phyloP scores from a whole-genome alignment of 2,888 invertebrate species.

The Gymnosoma rotundatum region DNA sequence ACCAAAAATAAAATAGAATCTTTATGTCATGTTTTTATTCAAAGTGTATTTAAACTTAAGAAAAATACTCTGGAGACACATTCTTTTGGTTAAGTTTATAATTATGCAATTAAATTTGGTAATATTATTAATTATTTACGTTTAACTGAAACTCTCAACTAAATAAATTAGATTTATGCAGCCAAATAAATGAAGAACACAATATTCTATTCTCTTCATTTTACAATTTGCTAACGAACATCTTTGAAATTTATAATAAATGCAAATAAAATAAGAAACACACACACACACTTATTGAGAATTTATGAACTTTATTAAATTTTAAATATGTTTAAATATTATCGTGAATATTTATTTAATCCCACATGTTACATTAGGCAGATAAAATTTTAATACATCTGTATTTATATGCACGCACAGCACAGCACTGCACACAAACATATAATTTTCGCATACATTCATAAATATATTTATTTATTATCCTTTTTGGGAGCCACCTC shows the following conservation, averaged over 20 bases:
- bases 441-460: background rate
- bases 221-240: background rate
- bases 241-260: background rate
- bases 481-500: constrained; percentile 11
- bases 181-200: background rate
- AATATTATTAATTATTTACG: constrained; percentile 69
- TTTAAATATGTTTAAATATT: constrained; percentile 3
- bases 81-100: constrained; percentile 56
- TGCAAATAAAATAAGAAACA: background rate
- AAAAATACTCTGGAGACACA: constrained; percentile 62
- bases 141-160: background rate
- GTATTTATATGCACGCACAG: background rate
- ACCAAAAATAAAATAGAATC: constrained; percentile 22
- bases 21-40: constrained; percentile 9
- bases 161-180: background rate
- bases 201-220: too few species aligned
- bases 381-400: constrained; percentile 26
- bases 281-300: background rate
- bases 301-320: constrained; percentile 27
- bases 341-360: constrained; percentile 38
- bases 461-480: constrained; percentile 44
- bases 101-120: constrained; percentile 69
- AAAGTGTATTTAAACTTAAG: constrained; percentile 46
- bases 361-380: constrained; percentile 61
- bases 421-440: background rate